phyloP scores from a whole-genome alignment of 2,888 invertebrate genomes.

The Hanleya hanleyi region DNA sequence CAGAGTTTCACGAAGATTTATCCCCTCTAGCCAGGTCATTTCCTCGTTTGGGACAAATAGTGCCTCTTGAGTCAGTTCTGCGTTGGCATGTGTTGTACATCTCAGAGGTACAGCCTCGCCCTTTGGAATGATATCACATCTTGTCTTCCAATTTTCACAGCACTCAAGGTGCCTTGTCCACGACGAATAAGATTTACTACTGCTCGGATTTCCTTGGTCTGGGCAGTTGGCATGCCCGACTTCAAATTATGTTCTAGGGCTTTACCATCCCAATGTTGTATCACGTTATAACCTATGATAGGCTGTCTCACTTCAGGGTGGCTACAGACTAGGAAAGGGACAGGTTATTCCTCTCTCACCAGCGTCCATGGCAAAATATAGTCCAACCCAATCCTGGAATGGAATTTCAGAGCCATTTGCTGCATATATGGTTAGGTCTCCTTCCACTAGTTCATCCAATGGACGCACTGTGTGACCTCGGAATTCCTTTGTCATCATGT shows the following conservation, averaged over 20 bases:
- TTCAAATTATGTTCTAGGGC: background rate
- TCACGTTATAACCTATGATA: background rate
- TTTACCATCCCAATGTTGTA: background rate
- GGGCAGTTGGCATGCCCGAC: background rate
- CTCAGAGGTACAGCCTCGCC: background rate
- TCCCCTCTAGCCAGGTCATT: background rate
- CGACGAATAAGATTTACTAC: background rate
- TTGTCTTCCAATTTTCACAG: conserved; percentile 1
- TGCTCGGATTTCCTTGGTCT: background rate
- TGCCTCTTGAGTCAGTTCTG: too few species aligned
- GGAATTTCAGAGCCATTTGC: conserved; percentile 1
- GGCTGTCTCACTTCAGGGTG: background rate
- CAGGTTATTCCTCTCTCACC: background rate
- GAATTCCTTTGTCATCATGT: background rate
- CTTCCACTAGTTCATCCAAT: background rate
- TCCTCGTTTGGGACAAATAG: too few species aligned
- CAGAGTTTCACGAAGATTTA: background rate
- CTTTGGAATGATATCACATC: background rate
- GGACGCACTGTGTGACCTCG: background rate
- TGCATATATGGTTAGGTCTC: background rate
- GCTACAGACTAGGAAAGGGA: background rate
- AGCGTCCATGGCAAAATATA: background rate
- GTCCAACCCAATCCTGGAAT: background rate
- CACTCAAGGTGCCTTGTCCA: background rate
- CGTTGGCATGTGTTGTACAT: background rate